Percentiles rank a stretch among this genome's conserved stretches.
Conservation (phyloP, 1,140 invertebrate species). For the Armadillidium nasatum region DNA sequence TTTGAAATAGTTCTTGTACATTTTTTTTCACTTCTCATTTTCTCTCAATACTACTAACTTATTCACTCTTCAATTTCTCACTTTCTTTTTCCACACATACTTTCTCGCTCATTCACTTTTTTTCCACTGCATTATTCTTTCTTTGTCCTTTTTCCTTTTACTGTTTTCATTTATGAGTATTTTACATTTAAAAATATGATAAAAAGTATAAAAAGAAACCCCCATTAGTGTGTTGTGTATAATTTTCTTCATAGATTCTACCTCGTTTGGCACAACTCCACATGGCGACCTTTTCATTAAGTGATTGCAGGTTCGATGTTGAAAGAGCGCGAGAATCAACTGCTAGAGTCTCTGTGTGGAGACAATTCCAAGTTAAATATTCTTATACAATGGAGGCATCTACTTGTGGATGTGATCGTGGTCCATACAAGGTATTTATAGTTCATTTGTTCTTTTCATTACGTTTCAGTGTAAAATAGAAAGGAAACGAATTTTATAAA, state of each 20-base stretch:
- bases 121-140: too few relatives aligned
- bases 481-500: too few relatives aligned
- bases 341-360: conserved; percentile 77
- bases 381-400: conserved; percentile 84
- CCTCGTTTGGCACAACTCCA: conserved; percentile 65
- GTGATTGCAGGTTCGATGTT: conserved; percentile 71
- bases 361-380: conserved; percentile 67
- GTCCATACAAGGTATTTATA: conserved; percentile 63
- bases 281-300: conserved; percentile 65
- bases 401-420: conserved; percentile 77
- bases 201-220: too few relatives aligned
- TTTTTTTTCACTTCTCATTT: conserved; percentile 20
- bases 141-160: too few relatives aligned
- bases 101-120: too few relatives aligned
- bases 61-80: too few relatives aligned
- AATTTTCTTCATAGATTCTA: conserved; percentile 55
- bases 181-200: too few relatives aligned
- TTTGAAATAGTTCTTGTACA: too few relatives aligned
- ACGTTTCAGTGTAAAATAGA: background rate
- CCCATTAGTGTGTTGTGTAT: too few relatives aligned
- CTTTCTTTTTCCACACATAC: too few relatives aligned
- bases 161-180: too few relatives aligned
- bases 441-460: background rate
- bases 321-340: conserved; percentile 75
- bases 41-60: too few relatives aligned